Conservation (phyloP, 2,888 invertebrate species). For the Chloromyia formosa region DNA sequence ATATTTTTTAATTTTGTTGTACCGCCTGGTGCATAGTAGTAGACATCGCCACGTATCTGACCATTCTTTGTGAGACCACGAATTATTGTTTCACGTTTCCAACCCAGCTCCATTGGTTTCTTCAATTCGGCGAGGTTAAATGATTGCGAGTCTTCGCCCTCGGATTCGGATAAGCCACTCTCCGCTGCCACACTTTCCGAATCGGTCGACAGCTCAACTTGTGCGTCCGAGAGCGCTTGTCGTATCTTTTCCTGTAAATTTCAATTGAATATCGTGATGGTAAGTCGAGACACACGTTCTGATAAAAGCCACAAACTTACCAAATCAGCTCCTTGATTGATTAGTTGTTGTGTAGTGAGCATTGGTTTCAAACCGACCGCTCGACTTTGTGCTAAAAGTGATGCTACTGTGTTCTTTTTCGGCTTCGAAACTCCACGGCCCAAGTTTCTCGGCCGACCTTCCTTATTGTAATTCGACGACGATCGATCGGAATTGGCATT, state of each 20-base stretch:
- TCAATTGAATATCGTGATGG: not conserved
- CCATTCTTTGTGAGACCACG: constrained; percentile 86
- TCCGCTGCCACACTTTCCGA: constrained; percentile 69
- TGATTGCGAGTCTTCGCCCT: constrained; percentile 67
- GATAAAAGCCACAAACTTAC: constrained; percentile 58
- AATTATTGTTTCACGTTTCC: constrained; percentile 93
- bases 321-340: constrained; percentile 64
- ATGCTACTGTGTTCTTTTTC: constrained; percentile 92
- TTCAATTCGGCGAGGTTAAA: constrained; percentile 67
- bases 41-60: constrained; percentile 91
- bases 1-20: constrained; percentile 70
- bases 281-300: not conserved
- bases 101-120: constrained; percentile 78
- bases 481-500: constrained; percentile 52
- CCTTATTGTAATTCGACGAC: constrained; percentile 65
- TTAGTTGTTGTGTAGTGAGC: constrained; percentile 75
- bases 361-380: constrained; percentile 83
- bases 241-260: constrained; percentile 67
- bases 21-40: constrained; percentile 79
- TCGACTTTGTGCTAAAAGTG: constrained; percentile 84
- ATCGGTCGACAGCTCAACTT: constrained; percentile 69
- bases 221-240: constrained; percentile 67
- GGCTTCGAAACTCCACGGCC: constrained; percentile 89
- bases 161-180: constrained; percentile 69
- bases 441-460: constrained; percentile 83